A percentile compares a stretch with the other conserved stretches of the same genome.
These are phyloP conservation scores for Agraylea sexmaculata DNA, from an alignment of 1,140 invertebrate species.

Conservation along the genomic window DNA sequence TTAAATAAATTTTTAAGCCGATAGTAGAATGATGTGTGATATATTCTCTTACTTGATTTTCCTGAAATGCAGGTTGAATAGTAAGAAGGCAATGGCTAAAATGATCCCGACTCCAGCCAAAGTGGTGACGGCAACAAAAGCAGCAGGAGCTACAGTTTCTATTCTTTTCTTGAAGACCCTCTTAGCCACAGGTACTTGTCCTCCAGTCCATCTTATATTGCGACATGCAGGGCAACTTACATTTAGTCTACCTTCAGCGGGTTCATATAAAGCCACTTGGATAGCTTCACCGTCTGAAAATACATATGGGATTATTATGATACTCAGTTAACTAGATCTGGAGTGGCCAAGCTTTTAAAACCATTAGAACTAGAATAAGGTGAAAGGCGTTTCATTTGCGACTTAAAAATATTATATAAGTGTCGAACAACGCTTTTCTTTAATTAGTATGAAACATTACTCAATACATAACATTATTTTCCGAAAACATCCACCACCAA, in stretches of 20 bases:
- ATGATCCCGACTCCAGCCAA: conserved; percentile 66
- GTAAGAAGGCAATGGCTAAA: conserved; percentile 63
- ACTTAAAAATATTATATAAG: not conserved
- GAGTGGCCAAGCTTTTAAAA: not conserved
- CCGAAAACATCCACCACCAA: too few relatives aligned
- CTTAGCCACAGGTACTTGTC: conserved; percentile 64
- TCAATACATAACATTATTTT: not conserved
- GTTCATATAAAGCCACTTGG: conserved; percentile 64
- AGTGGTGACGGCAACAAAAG: conserved; percentile 56
- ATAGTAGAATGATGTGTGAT: too few relatives aligned
- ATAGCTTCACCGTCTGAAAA: conserved; percentile 51
- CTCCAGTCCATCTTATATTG: conserved; percentile 58
- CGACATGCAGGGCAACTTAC: conserved; percentile 60
- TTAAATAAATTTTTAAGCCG: too few relatives aligned
- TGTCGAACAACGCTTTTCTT: not conserved
- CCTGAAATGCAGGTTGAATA: conserved; percentile 78
- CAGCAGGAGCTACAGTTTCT: conserved; percentile 60
- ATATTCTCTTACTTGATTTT: conserved; percentile 68
- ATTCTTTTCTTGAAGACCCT: conserved; percentile 57
- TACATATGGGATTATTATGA: not conserved
- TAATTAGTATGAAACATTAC: not conserved
- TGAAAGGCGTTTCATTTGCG: not conserved
- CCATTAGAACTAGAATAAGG: not conserved
- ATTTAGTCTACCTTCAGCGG: conserved; percentile 49
- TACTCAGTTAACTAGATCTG: too few relatives aligned